Evolutionary conservation across 2,113 vertebrate species (phyloP).

Genomic region (Chrysochloris asiatica): DNA sequence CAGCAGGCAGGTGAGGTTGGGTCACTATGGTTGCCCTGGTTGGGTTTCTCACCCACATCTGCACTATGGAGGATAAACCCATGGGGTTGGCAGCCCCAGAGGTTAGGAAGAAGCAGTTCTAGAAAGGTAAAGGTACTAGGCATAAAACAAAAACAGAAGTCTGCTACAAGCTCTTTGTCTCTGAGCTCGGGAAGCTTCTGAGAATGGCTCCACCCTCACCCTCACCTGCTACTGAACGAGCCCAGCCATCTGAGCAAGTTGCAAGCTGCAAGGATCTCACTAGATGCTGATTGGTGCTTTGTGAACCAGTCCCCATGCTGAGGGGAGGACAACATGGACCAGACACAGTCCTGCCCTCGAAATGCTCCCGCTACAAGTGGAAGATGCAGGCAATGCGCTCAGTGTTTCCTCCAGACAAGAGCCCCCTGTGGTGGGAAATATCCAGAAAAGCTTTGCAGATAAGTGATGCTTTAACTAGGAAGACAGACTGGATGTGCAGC

Average conservation of each 20-base stretch:
- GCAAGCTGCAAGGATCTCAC: not conserved
- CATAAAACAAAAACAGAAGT: not conserved
- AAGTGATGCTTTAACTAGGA: not conserved
- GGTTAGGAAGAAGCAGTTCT: not conserved
- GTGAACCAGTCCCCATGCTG: not conserved
- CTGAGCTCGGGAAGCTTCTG: not conserved
- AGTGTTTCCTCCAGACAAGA: not conserved
- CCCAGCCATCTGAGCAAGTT: not conserved
- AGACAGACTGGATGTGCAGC: not conserved
- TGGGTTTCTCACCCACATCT: not conserved
- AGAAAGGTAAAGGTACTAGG: not conserved
- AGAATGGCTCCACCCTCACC: too few species aligned
- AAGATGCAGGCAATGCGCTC: not conserved
- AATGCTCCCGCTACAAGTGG: not conserved
- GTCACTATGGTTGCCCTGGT: not conserved
- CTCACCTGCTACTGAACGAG: too few species aligned
- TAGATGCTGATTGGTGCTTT: not conserved
- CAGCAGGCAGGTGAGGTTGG: not conserved
- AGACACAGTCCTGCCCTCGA: not conserved
- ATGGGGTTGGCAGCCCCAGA: not conserved
- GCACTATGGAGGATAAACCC: not conserved
- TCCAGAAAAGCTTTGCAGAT: not conserved
- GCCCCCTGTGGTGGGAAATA: not conserved
- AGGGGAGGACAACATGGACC: not conserved
- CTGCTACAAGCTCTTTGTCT: not conserved